Evolutionary conservation across 2,113 vertebrate genomes (phyloP).

Genomic region (Mormyrus lacerda): DNA sequence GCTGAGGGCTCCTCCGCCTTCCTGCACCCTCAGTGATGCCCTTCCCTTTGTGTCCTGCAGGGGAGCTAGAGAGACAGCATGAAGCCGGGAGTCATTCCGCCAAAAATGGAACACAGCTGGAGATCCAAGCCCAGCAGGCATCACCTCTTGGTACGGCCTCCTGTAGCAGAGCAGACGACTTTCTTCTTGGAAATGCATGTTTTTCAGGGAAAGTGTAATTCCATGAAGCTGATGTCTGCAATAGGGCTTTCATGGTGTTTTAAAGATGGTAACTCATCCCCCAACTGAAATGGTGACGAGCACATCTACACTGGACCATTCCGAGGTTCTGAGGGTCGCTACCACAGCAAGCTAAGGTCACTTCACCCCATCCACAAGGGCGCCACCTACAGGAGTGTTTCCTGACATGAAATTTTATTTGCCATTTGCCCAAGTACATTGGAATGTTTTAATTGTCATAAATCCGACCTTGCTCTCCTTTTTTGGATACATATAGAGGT

Average conservation of each 20-base stretch:
- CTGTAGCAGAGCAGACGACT: not conserved
- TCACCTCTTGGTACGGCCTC: constrained; percentile 72
- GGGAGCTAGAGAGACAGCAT: constrained; percentile 95
- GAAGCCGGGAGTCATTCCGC: constrained; percentile 74
- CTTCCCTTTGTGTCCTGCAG: constrained; percentile 48
- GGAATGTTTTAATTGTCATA: not conserved
- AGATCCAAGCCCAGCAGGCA: constrained; percentile 73
- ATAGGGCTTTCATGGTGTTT: not conserved
- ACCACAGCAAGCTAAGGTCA: not conserved
- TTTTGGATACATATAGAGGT: not conserved
- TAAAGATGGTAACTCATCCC: not conserved
- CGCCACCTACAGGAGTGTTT: not conserved
- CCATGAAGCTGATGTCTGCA: not conserved
- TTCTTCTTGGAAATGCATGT: not conserved
- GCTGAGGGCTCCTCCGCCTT: not conserved
- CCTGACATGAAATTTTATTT: not conserved
- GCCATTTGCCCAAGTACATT: not conserved
- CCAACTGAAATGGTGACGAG: not conserved
- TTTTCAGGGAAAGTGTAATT: not conserved
- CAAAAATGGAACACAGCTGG: constrained; percentile 78
- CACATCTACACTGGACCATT: not conserved
- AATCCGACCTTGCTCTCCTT: not conserved
- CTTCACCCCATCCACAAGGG: not conserved
- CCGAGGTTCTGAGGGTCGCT: not conserved
- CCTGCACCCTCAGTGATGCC: constrained; percentile 16